Evolutionary conservation across 2,888 invertebrate genomes (phyloP), one percentile per base, ranked within the genome.

Genomic region (Pogonocherus hispidulus): DNA sequence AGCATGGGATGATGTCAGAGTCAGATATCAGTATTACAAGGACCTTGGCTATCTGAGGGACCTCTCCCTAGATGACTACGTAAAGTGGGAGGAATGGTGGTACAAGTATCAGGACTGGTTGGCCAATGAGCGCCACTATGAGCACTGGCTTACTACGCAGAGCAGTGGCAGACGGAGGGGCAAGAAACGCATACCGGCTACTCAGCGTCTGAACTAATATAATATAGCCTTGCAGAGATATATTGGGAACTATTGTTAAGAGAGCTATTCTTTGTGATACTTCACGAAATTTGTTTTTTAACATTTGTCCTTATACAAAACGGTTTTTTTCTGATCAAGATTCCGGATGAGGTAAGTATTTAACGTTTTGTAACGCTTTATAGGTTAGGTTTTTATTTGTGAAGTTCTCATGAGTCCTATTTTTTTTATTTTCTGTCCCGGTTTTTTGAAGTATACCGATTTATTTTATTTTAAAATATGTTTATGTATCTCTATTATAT

Each of bases 81-180:
- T 95, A 70, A 95, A 95, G 84, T 96, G 96, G 95, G 96, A 96
- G 85, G 95, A 95, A 83, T 96, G 96, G 96, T 96, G 95, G 95
- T 95, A 95, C 87, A 92, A 93, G 79, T 96, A 96, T 84, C 94
- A 95, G 84, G 95, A 95, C 84, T 96, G 95, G 95, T 84, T 95
- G 78, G 94, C 95, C 74, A 89, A 92, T n/a, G 93, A 93, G 83
- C 88, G 93, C 47, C 92, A 91, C 27, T 93, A 92, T 84, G 92
- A 92, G 82, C 90, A 92, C 54, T 93, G 92, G 92, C 88, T 89
- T 41, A 85, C 85, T 72, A 80, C 86, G 86, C 79, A 88, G 3
- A 83, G 81, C 5, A 54, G 64, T n/a, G 68, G 71, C 32, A 66
- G 76, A 16, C 67, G 78, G 44, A 49, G 75, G 19, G 66, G 77